phyloP scores from a whole-genome alignment of 2,797 vertebrate species.

The Ambastaia sidthimunki region DNA sequence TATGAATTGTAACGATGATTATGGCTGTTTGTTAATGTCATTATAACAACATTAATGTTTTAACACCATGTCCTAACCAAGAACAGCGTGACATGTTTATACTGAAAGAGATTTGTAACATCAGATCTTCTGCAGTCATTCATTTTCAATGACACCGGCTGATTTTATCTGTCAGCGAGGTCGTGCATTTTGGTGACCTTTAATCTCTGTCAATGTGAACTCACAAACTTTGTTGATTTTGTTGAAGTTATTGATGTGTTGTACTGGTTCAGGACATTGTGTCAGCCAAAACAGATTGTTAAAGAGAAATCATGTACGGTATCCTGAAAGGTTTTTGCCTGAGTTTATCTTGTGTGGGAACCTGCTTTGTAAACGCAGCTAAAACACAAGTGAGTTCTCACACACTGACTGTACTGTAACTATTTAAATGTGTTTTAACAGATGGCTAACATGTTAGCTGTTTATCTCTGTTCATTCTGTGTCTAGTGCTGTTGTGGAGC shows the following conservation, averaged over 20 bases:
- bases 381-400: constrained; percentile 52
- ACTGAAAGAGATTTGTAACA: not conserved
- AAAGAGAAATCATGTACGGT: constrained; percentile 28
- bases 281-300: constrained; percentile 33
- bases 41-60: constrained; percentile 40
- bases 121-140: too few species aligned
- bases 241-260: not conserved
- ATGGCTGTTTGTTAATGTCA: constrained; percentile 61
- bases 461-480: constrained; percentile 45
- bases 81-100: not conserved
- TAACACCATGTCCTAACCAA: not conserved
- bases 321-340: constrained; percentile 57
- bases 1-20: constrained; percentile 30
- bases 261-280: not conserved
- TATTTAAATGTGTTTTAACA: constrained; percentile 54
- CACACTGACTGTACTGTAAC: constrained; percentile 48
- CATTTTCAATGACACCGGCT: too few species aligned
- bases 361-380: constrained; percentile 58
- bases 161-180: too few species aligned
- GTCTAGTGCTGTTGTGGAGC: constrained; percentile 17
- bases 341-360: constrained; percentile 65
- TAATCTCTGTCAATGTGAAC: not conserved
- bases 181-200: not conserved
- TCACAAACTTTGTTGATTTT: not conserved
- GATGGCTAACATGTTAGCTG: constrained; percentile 44